Evolutionary conservation across 2,113 vertebrate genomes (phyloP), one percentile per base, ranked within the genome.

Genomic region (Pelvicachromis taeniatus): DNA sequence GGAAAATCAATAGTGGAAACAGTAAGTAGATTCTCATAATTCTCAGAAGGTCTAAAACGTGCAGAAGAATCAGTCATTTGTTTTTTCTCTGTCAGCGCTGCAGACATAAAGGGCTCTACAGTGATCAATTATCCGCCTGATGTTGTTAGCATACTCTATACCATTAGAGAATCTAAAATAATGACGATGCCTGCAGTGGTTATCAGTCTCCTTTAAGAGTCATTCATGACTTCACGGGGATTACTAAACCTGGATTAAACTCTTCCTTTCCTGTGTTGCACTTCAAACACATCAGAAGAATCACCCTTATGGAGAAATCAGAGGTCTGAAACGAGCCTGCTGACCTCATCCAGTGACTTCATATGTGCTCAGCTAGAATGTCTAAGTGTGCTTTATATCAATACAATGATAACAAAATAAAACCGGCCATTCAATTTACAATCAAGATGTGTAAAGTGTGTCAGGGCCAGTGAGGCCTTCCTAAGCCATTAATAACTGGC

Each of bases 271-370:
- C 75, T 9, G 17, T 45, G 38, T 11, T 79, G 50, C 78, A 77
- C 86, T 90, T 86, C 50, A 82, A 82, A 88, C 35, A 42, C 81
- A 84, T 89, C 81, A 65, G 55, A 78, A 9, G 42, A 85, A 65
- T 91, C 79, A 33, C 42, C 75, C 75, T 2, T 23, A 65, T 17
- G 17, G 35, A 84, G 70, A 81, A 65, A 87, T 53, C 31, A 7
- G 73, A 33, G 53, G 33, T 82, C 42, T 81, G 78, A 90, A 33
- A 16, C 35, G 50, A 70, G 78, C 45, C 73, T 11, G 53, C 89
- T 94, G 90, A 94, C 84, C 78, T 92, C 91, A 93, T 83, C 82
- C 78, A 12, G 55, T 90, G 90, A 94, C 90, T 59, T 90, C 89
- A 93, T 70, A 83, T 90, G 88, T 86, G 79, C 91, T 88, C 87